phyloP scores from a whole-genome alignment of 2,888 invertebrate genomes.

The Phyllotreta striolata region DNA sequence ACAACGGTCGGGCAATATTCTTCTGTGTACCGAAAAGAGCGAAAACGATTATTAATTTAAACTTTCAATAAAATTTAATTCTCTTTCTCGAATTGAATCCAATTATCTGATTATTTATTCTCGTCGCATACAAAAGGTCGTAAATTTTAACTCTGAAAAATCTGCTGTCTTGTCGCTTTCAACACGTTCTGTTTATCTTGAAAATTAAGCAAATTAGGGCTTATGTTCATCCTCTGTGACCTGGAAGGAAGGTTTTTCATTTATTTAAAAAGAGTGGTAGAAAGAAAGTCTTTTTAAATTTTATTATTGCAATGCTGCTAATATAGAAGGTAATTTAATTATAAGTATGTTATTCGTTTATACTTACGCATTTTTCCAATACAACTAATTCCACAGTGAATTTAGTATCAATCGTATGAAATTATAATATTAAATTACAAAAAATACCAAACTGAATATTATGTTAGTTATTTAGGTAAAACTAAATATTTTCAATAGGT shows the following conservation, averaged over 20 bases:
- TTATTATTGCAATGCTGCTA: slow-evolving; percentile 10
- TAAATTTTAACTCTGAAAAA: slow-evolving; percentile 27
- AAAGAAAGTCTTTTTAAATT: slow-evolving; percentile 24
- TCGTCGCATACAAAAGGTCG: slow-evolving; percentile 9
- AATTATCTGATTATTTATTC: slow-evolving; percentile 26
- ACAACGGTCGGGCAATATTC: background rate
- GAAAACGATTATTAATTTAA: slow-evolving; percentile 12
- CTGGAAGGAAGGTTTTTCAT: slow-evolving; percentile 23
- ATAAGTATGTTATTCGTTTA: too few species aligned
- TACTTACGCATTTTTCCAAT: too few species aligned
- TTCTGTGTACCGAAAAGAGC: background rate
- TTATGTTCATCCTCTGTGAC: slow-evolving; percentile 22
- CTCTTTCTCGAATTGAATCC: background rate
- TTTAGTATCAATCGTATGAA: too few species aligned
- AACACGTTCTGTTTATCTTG: slow-evolving; percentile 28
- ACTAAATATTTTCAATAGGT: too few species aligned
- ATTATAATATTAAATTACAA: too few species aligned
- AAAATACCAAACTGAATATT: too few species aligned
- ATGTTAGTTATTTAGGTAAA: too few species aligned
- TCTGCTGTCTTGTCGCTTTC: slow-evolving; percentile 23
- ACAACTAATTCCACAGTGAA: too few species aligned
- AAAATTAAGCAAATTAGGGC: slow-evolving; percentile 27
- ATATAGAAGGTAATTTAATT: too few species aligned
- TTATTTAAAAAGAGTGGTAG: slow-evolving; percentile 13
- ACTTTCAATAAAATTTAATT: slow-evolving; percentile 11